Evolutionary conservation across 2,113 vertebrate genomes (phyloP), one percentile per base, ranked within the genome.

Genomic region (Tetraodon nigroviridis): DNA sequence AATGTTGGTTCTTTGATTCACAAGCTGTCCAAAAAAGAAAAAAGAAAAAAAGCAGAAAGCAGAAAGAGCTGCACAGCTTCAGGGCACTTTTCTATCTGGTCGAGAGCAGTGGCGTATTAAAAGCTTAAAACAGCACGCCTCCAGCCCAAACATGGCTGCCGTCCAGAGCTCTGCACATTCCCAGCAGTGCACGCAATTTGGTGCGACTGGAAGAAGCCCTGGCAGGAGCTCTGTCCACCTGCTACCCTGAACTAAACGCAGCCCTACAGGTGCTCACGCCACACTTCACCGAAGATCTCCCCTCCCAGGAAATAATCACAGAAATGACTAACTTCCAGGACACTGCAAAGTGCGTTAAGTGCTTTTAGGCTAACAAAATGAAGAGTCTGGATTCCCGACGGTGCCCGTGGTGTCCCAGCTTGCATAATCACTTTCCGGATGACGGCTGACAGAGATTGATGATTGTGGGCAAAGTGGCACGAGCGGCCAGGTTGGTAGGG

Each of bases 401-500:
- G 69, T 66, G 64, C 71, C 58, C 2, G 14, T 63, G 63, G 61
- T 62, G 61, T 78, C 76, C 42, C 64, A 42, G 63, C 72, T 61
- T 71, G 77, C 55, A 46, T 84, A 88, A 90, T 89, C 83, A 87
- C 81, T 87, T 82, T 56, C 66, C 76, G 86, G 62, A 88, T 78
- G 70, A 67, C 58, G 51, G 64, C 73, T 82, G 90, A 91, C 90
- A 90, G 75, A 86, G 87, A 92, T 88, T 87, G 89, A 92, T 92
- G 86, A 88, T 77, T 74, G 71, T 81, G 75, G 79, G 74, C 73
- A 69, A 86, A 80, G 73, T 72, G 80, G 51, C 74, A 46, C 56
- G 11, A 62, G 82, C 80, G 71, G 73, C 65, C 70, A 68, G 78
- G 78, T 79, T 48, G 80, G 73, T 59, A 53, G 69, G 83, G 70